A percentile compares a stretch with the other conserved stretches of the same genome.
Evolutionary conservation across 2,797 vertebrate species (phyloP).

Genomic region (Phataginus tetradactyla): DNA sequence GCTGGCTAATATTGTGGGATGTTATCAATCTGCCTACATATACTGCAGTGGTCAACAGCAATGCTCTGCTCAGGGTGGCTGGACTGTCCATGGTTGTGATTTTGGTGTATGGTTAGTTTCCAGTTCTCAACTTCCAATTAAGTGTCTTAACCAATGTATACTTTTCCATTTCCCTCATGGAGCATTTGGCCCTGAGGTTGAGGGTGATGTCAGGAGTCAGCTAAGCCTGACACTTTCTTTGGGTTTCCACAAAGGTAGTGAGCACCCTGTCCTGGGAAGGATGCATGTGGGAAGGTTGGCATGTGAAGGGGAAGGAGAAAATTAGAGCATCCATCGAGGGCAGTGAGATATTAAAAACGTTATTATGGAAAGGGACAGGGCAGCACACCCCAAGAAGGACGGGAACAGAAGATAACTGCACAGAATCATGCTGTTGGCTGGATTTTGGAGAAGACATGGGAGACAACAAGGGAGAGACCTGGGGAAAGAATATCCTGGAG

Average conservation of each 20-base stretch:
- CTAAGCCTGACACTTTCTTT: background rate
- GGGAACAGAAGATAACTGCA: background rate
- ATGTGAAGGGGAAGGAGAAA: background rate
- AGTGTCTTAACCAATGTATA: rapidly evolving
- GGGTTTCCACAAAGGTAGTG: background rate
- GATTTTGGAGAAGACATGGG: background rate
- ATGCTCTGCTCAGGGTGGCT: background rate
- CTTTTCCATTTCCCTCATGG: background rate
- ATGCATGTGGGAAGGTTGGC: background rate
- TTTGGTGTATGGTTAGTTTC: background rate
- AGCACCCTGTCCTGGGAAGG: background rate
- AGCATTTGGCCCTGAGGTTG: background rate
- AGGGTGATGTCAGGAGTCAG: background rate
- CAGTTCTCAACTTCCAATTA: background rate
- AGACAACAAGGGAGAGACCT: background rate
- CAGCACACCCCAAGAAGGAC: background rate
- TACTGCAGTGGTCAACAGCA: background rate
- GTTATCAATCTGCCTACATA: background rate
- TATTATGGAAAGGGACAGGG: background rate
- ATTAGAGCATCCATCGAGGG: background rate
- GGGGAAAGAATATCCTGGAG: background rate
- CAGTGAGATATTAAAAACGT: background rate
- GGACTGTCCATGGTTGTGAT: background rate
- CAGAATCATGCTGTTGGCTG: background rate
- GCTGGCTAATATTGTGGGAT: no score